Conservation (phyloP, 2,113 vertebrate species). For the Pontoporia blainvillei region DNA sequence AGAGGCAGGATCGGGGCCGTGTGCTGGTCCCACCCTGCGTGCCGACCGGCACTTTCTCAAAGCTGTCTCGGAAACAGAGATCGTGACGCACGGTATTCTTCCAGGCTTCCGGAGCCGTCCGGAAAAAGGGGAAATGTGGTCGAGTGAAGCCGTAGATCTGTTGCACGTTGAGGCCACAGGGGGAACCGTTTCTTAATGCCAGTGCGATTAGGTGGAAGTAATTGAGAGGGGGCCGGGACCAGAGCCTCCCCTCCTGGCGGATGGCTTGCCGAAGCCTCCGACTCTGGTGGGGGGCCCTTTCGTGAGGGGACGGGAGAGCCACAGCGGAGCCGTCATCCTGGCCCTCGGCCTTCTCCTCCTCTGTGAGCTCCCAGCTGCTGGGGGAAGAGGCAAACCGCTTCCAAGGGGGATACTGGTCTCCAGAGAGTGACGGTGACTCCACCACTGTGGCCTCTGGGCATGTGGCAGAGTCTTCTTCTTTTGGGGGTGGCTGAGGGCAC, state of each 20-base stretch:
- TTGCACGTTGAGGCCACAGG: slow-evolving; percentile 87
- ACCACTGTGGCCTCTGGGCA: background rate
- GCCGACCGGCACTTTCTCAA: slow-evolving; percentile 84
- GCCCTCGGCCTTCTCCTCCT: slow-evolving; percentile 65
- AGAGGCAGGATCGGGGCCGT: slow-evolving; percentile 81
- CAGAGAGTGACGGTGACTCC: background rate
- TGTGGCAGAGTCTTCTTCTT: background rate
- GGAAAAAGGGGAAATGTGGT: slow-evolving; percentile 92
- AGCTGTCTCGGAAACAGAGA: slow-evolving; percentile 92
- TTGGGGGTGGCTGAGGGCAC: background rate
- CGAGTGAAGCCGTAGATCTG: slow-evolving; percentile 92
- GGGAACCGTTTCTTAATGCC: slow-evolving; percentile 86
- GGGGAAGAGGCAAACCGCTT: background rate
- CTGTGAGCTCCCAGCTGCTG: slow-evolving; percentile 69
- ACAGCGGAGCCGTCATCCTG: slow-evolving; percentile 54
- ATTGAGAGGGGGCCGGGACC: slow-evolving; percentile 88
- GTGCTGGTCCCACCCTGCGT: slow-evolving; percentile 71
- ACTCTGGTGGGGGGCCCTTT: slow-evolving; percentile 56
- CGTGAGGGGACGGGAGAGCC: slow-evolving; percentile 54
- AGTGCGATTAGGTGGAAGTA: slow-evolving; percentile 91
- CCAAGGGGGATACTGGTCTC: background rate
- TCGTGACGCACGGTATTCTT: slow-evolving; percentile 91
- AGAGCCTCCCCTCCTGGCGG: slow-evolving; percentile 75
- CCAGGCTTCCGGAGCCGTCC: slow-evolving; percentile 89
- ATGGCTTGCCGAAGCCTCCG: slow-evolving; percentile 47